Percentiles rank a stretch among this genome's conserved stretches.
Evolutionary conservation across 2,113 vertebrate species (phyloP).

Genomic region (Alouatta palliata): DNA sequence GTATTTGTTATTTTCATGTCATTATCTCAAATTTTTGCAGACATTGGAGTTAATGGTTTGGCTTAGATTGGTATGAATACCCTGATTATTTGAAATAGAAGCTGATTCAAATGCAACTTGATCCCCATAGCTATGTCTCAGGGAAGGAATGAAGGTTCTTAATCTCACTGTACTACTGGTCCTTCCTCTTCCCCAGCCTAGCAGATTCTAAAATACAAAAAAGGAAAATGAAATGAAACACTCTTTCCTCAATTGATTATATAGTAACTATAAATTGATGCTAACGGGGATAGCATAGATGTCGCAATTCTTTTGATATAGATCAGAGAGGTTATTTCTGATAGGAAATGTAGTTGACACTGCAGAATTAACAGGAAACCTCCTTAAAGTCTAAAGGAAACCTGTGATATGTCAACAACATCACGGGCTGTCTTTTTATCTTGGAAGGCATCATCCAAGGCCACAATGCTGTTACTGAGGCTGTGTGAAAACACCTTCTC

Average conservation of each 20-base stretch:
- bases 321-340: background rate
- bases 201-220: background rate
- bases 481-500: constrained; percentile 46
- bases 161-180: background rate
- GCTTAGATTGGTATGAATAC: background rate
- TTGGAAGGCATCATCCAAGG: background rate
- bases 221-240: background rate
- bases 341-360: background rate
- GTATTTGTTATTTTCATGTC: background rate
- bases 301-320: background rate
- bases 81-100: background rate
- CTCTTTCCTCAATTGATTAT: background rate
- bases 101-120: background rate
- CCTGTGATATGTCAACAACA: background rate
- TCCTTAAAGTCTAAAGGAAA: background rate
- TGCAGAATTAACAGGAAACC: background rate
- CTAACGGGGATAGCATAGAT: background rate
- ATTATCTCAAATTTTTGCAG: background rate
- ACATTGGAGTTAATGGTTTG: background rate
- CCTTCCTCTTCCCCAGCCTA: background rate
- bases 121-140: background rate
- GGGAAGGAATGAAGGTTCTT: background rate
- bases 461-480: background rate
- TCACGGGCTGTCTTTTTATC: background rate
- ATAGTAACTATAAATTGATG: background rate